Evolutionary conservation across 2,797 vertebrate species (phyloP).

Genomic region (Lithobates pipiens): DNA sequence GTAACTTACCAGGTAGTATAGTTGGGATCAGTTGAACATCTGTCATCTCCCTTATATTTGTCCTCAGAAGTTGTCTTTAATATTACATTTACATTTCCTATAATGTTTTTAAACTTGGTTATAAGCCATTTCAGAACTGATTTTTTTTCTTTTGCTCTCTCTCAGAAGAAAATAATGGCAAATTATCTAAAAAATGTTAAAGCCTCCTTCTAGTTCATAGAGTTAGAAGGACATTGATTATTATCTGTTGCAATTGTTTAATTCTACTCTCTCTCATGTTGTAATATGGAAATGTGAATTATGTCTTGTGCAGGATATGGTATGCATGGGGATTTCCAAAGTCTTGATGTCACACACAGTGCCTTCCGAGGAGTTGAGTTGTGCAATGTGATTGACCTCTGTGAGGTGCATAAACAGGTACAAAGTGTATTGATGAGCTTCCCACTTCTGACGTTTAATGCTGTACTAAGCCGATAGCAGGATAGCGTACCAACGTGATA

Average conservation of each 20-base stretch:
- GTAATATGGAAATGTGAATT: background rate
- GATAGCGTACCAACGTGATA: background rate
- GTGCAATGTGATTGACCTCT: conserved; percentile 79
- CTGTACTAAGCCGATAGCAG: too few relatives aligned
- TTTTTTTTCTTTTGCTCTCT: too few relatives aligned
- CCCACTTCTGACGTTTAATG: background rate
- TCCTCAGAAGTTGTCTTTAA: too few relatives aligned
- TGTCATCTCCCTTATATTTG: too few relatives aligned
- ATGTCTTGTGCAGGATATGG: conserved; percentile 80
- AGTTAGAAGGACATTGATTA: background rate
- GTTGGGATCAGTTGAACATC: too few relatives aligned
- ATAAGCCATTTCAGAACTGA: too few relatives aligned
- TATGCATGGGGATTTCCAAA: conserved; percentile 82
- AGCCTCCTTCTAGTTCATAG: background rate
- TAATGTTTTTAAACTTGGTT: too few relatives aligned
- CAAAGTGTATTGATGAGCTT: conserved; percentile 13
- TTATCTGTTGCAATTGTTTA: background rate
- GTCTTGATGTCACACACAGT: conserved; percentile 77
- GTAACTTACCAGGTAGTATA: too few relatives aligned
- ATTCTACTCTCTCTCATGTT: background rate
- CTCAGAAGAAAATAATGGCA: too few relatives aligned
- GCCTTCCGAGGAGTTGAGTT: conserved; percentile 73
- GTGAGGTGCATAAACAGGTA: conserved; percentile 82
- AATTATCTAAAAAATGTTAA: background rate
- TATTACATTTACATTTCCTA: too few relatives aligned